These are phyloP conservation scores for Girardia tigrina DNA, from an alignment of 2,888 invertebrate species.

Conservation along the genomic window DNA sequence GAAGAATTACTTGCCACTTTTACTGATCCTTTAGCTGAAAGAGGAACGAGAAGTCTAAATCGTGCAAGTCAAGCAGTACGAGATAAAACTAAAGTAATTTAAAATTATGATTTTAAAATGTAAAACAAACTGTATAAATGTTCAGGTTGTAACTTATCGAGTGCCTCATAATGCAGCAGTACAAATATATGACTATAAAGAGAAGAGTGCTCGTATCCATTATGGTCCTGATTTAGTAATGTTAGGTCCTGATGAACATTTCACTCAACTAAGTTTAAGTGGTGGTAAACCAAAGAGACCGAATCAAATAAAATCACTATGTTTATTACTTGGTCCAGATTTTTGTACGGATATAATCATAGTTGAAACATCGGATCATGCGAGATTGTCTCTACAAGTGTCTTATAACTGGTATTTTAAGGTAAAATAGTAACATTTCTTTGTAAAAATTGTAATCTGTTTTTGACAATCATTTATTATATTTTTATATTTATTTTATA, in stretches of 20 bases:
- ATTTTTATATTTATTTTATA: too few species aligned
- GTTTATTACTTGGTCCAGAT: constrained; percentile 46
- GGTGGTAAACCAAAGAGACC: constrained; percentile 46
- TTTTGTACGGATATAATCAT: constrained; percentile 45
- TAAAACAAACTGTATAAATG: too few species aligned
- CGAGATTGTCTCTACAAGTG: constrained; percentile 40
- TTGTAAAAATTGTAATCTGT: too few species aligned
- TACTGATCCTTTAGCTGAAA: constrained; percentile 51
- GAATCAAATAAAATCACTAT: constrained; percentile 43
- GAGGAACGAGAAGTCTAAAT: constrained; percentile 38
- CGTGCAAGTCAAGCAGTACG: background rate
- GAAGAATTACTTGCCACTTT: constrained; percentile 41
- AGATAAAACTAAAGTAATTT: constrained; percentile 8
- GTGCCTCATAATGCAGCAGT: constrained; percentile 46
- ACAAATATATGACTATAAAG: constrained; percentile 44
- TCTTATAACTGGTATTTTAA: constrained; percentile 37
- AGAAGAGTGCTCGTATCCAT: constrained; percentile 43
- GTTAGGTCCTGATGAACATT: constrained; percentile 45
- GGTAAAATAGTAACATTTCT: background rate
- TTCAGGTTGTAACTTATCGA: constrained; percentile 42
- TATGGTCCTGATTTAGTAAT: constrained; percentile 47
- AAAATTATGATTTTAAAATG: too few species aligned
- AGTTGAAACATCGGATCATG: constrained; percentile 47
- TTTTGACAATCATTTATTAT: too few species aligned
- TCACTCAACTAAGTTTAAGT: constrained; percentile 45